Evolutionary conservation across 2,113 vertebrate genomes (phyloP).

Genomic region (Carassius carassius): DNA sequence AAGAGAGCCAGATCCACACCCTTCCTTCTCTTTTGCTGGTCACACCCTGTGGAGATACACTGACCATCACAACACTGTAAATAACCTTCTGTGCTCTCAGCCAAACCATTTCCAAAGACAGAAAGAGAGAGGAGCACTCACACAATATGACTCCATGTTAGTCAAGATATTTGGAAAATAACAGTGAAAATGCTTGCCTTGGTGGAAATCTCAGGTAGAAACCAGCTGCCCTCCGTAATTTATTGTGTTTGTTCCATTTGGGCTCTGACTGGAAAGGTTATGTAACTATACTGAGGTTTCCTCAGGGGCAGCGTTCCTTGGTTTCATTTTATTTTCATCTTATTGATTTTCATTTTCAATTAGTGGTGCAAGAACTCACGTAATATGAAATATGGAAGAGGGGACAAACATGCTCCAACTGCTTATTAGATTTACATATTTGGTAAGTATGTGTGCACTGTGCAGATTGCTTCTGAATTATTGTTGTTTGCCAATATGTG

Average conservation of each 20-base stretch:
- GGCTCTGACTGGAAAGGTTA: constrained; percentile 62
- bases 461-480: constrained; percentile 12
- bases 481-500: constrained; percentile 10
- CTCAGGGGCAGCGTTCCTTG: constrained; percentile 34
- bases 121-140: not conserved
- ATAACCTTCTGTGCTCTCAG: constrained; percentile 39
- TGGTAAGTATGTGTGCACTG: constrained; percentile 25
- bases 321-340: constrained; percentile 60
- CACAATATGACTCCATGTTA: constrained; percentile 62
- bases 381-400: constrained; percentile 21
- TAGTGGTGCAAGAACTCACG: constrained; percentile 30
- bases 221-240: constrained; percentile 65
- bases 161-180: constrained; percentile 59
- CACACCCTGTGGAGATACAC: constrained; percentile 33
- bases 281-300: constrained; percentile 60
- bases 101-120: constrained; percentile 49
- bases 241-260: constrained; percentile 55
- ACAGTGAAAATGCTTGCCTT: constrained; percentile 55
- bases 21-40: not conserved
- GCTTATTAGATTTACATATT: constrained; percentile 46
- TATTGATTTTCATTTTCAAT: constrained; percentile 66
- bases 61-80: constrained; percentile 43
- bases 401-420: constrained; percentile 38
- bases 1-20: constrained; percentile 33
- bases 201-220: constrained; percentile 63